Evolutionary conservation across 2,888 invertebrate species (phyloP), one percentile per base, ranked within the genome.

Genomic region (Orthonevra nobilis): DNA sequence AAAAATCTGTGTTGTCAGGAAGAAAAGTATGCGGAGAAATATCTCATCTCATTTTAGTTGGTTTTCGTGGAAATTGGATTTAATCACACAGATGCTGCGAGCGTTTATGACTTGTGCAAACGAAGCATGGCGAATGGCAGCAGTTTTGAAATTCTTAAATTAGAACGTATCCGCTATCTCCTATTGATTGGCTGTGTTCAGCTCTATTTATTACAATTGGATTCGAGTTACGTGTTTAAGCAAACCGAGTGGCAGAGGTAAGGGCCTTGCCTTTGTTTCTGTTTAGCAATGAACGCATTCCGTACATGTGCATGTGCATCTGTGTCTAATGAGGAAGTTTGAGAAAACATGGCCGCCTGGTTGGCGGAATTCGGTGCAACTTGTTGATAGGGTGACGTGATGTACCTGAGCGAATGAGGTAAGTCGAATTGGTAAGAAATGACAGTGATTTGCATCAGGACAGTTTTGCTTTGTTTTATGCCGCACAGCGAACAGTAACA

Each of bases 41-140:
- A n/a, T n/a, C n/a, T n/a, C 48, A 60, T 66, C 60, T 72, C 72
- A 68, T n/a, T 36, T 61, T 58, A 32, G 54, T 15, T 42, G 36
- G 14, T 46, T 54, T 79, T 50, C 50, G 4, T 28, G 36, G 73
- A 68, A 79, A 54, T 26, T 12, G 9, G 15, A 66, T 66, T 56
- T 36, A 14, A 48, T 73, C 50, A 17, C 52, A 44, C 63, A 70
- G 48, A 64, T 54, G 68, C 60, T 38, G 48, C 50, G 30, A 1
- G 1, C 52, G 46, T 56, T 75, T 36, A 50, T 10, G 52, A 42
- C 17, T 54, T 48, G 20, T 10, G 6, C 9, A 10, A 48, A 19
- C n/a, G 38, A 38, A 19, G 38, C 66, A 52, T 15, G 7, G 17
- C 28, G 14, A 46, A 54, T 46, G 9, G 34, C 32, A 60, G 60